These are phyloP conservation scores for Paramormyrops kingsleyae DNA, from an alignment of 2,113 vertebrate genomes.

Conservation along the genomic window DNA sequence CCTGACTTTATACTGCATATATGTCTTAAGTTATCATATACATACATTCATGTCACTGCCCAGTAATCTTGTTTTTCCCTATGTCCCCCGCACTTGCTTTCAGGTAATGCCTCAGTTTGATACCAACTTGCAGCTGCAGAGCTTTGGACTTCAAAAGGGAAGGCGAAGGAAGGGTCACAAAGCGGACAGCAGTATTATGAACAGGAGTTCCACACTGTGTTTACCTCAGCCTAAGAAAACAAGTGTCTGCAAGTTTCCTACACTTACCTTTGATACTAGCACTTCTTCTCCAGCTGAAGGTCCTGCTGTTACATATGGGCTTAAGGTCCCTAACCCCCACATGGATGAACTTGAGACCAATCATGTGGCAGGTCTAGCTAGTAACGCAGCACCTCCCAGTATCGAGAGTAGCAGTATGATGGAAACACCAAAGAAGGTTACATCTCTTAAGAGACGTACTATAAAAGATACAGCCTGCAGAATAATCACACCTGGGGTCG, in stretches of 20 bases:
- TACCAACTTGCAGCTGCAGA: slow-evolving; percentile 16
- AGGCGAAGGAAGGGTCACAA: slow-evolving; percentile 21
- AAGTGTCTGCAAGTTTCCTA: slow-evolving; percentile 57
- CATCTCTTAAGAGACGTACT: slow-evolving; percentile 20
- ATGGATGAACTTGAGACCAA: slow-evolving; percentile 3
- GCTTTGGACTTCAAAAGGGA: slow-evolving; percentile 32
- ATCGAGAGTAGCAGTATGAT: neutral
- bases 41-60: neutral
- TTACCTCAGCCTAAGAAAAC: slow-evolving; percentile 42
- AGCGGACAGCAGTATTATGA: slow-evolving; percentile 32
- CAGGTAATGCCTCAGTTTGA: slow-evolving; percentile 82
- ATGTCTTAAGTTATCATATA: neutral
- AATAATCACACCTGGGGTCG: neutral
- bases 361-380: neutral
- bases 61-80: neutral
- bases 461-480: neutral
- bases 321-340: neutral
- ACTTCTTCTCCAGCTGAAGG: slow-evolving; percentile 25
- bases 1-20: neutral
- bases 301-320: slow-evolving; percentile 12
- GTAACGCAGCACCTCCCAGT: slow-evolving; percentile 4
- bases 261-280: slow-evolving; percentile 59
- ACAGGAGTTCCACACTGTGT: slow-evolving; percentile 36
- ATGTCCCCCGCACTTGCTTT: neutral
- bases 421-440: slow-evolving; percentile 11